phyloP scores from a whole-genome alignment of 2,113 vertebrate species.

The Haemorhous mexicanus region DNA sequence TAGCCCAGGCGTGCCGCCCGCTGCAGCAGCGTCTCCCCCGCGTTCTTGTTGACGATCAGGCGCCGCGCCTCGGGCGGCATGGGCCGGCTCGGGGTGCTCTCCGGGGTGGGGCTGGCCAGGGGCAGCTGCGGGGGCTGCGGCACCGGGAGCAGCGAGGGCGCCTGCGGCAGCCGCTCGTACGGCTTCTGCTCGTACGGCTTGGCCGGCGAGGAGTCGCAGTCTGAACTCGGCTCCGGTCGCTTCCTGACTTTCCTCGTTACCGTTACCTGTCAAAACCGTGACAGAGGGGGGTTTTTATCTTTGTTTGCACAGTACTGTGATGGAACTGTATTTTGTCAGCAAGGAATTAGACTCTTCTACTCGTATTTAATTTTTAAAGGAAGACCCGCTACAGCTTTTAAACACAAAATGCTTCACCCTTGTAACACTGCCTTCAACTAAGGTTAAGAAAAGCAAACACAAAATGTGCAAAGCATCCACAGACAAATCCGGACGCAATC shows the following conservation, averaged over 20 bases:
- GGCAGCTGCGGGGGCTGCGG: slow-evolving; percentile 67
- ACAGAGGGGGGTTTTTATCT: rapidly evolving
- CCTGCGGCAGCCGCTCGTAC: slow-evolving; percentile 69
- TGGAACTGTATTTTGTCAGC: not conserved
- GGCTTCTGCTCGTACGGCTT: slow-evolving; percentile 69
- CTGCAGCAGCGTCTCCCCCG: slow-evolving; percentile 94
- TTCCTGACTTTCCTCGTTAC: slow-evolving; percentile 75
- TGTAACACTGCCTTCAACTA: not conserved
- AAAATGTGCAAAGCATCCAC: not conserved
- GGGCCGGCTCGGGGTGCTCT: slow-evolving; percentile 83
- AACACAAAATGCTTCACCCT: not conserved
- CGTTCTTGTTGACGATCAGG: slow-evolving; percentile 98
- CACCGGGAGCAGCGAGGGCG: slow-evolving; percentile 52
- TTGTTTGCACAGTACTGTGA: not conserved
- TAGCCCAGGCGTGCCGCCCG: slow-evolving; percentile 93
- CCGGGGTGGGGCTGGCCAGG: slow-evolving; percentile 57
- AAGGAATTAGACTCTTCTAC: not conserved
- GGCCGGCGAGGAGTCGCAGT: slow-evolving; percentile 74
- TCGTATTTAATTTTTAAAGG: not conserved
- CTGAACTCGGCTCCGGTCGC: slow-evolving; percentile 70
- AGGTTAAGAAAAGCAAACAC: not conserved
- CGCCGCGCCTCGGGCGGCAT: slow-evolving; percentile 94
- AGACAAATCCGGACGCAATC: not conserved
- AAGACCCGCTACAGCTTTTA: not conserved
- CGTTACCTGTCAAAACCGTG: slow-evolving; percentile 66